A percentile compares a stretch with the other conserved stretches of the same genome.
Conservation (phyloP, 1,140 invertebrate species). For the Frieseomelitta varia region DNA sequence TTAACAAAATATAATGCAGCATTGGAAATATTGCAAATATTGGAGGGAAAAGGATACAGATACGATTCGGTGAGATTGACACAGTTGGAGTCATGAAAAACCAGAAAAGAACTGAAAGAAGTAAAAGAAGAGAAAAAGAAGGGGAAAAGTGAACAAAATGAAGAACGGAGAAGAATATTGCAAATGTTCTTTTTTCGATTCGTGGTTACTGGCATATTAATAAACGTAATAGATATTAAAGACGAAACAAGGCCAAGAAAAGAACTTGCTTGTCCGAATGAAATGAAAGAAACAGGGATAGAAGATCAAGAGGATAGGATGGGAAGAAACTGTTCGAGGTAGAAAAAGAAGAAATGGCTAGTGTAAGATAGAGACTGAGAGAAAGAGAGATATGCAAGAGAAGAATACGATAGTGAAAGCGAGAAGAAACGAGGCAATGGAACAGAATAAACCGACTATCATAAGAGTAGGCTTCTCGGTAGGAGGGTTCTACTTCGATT, state of each 20-base stretch:
- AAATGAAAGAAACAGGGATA: not conserved
- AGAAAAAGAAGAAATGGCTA: slow-evolving; percentile 17
- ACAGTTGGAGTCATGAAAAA: slow-evolving; percentile 3
- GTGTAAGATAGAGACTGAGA: not conserved
- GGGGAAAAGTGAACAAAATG: slow-evolving; percentile 2
- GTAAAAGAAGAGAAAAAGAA: not conserved
- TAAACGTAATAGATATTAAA: slow-evolving; percentile 29
- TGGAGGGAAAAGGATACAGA: slow-evolving; percentile 27
- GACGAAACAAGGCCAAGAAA: slow-evolving; percentile 24
- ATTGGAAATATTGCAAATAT: slow-evolving; percentile 25
- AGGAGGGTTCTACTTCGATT: slow-evolving; percentile 64
- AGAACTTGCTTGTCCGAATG: slow-evolving; percentile 4
- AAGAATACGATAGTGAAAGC: not conserved
- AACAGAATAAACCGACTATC: not conserved
- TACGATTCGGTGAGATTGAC: not conserved
- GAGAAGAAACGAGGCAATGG: slow-evolving; percentile 2
- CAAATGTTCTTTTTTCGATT: not conserved
- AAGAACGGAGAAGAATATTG: not conserved
- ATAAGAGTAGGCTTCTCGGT: slow-evolving; percentile 19
- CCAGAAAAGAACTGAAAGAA: not conserved
- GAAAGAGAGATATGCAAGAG: not conserved
- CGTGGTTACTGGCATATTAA: not conserved
- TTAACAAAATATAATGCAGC: slow-evolving; percentile 35
- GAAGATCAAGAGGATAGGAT: not conserved
- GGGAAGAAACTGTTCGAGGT: not conserved